phyloP scores from a whole-genome alignment of 2,888 invertebrate species.

The Acanthacorydalis orientalis region DNA sequence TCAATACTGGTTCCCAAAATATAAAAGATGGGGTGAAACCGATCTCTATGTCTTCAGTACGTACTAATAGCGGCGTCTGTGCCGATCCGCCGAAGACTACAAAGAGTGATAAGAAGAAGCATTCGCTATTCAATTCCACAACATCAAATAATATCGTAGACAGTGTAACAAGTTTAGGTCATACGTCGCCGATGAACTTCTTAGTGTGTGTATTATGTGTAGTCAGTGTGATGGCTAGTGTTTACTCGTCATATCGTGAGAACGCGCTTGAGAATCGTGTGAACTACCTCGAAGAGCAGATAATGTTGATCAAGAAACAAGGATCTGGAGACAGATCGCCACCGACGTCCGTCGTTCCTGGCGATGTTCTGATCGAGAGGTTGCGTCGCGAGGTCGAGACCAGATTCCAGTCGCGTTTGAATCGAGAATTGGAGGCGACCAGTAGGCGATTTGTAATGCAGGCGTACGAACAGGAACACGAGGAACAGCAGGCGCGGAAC shows the following conservation, averaged over 20 bases:
- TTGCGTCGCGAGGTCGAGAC: slow-evolving; percentile 34
- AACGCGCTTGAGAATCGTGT: slow-evolving; percentile 34
- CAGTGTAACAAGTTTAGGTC: background rate
- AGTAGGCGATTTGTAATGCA: slow-evolving; percentile 9
- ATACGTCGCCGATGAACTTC: slow-evolving; percentile 18
- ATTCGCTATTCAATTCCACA: too few species aligned
- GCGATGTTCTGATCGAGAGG: slow-evolving; percentile 35
- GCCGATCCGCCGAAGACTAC: too few species aligned
- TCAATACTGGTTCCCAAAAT: too few species aligned
- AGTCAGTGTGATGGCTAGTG: slow-evolving; percentile 42
- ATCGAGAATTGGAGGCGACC: slow-evolving; percentile 21
- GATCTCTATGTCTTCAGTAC: too few species aligned
- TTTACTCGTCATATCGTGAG: slow-evolving; percentile 41
- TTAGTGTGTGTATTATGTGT: slow-evolving; percentile 45
- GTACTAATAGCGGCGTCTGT: too few species aligned
- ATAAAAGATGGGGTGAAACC: too few species aligned
- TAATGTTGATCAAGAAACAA: slow-evolving; percentile 12
- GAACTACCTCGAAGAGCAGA: slow-evolving; percentile 36
- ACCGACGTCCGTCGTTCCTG: slow-evolving; percentile 23
- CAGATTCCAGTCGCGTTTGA: slow-evolving; percentile 24
- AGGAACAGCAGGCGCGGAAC: slow-evolving; percentile 17
- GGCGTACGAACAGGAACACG: slow-evolving; percentile 10
- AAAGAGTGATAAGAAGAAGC: too few species aligned
- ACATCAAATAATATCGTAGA: too few species aligned
- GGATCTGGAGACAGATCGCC: slow-evolving; percentile 8